Conservation (phyloP, 2,888 invertebrate species). For the Ecliptopera silaceata region DNA sequence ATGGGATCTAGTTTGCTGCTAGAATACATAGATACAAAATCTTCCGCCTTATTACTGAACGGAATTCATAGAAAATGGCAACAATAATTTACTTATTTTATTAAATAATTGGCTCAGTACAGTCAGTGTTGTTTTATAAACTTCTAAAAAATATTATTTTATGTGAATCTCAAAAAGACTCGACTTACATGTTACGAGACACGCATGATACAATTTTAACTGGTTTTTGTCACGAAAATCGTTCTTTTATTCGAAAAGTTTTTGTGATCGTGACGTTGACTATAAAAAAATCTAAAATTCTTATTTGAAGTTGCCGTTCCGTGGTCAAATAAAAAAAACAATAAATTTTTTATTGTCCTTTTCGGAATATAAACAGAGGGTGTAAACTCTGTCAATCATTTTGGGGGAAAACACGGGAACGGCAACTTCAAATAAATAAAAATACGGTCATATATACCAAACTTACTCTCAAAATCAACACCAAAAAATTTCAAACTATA, state of each 20-base stretch:
- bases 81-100: neutral
- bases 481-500: neutral
- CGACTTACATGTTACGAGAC: constrained; percentile 5
- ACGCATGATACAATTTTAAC: constrained; percentile 10
- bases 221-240: neutral
- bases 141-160: constrained; percentile 5
- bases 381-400: constrained; percentile 20
- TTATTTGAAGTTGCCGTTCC: constrained; percentile 27
- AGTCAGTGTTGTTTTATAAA: neutral
- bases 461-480: neutral
- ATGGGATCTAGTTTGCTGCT: too few species aligned
- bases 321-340: constrained; percentile 24
- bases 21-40: too few species aligned
- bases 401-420: neutral
- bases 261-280: constrained; percentile 19
- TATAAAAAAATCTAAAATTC: constrained; percentile 28
- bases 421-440: constrained; percentile 18
- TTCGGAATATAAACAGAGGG: neutral
- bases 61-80: neutral
- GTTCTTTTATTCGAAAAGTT: constrained; percentile 15
- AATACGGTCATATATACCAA: constrained; percentile 1
- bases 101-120: neutral
- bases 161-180: neutral
- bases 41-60: neutral
- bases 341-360: constrained; percentile 23